These are phyloP conservation scores for Calycopis cecrops DNA, from an alignment of 1,140 invertebrate species.

Conservation along the genomic window DNA sequence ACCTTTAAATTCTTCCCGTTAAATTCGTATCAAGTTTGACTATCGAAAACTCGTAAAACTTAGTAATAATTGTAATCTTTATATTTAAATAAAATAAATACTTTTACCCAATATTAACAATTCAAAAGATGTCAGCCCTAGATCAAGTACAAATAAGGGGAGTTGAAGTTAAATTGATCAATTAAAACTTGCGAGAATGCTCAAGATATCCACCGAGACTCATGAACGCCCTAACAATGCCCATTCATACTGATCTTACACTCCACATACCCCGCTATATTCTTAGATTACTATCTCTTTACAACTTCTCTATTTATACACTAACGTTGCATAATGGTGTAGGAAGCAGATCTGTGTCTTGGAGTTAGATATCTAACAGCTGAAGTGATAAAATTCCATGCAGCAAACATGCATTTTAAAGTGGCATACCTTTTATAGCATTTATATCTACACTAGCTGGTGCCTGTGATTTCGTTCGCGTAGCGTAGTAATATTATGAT, in stretches of 20 bases:
- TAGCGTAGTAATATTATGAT: too few species aligned
- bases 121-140: conserved; percentile 17
- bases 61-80: too few species aligned
- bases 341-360: too few species aligned
- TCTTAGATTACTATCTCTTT: conserved; percentile 2
- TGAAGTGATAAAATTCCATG: too few species aligned
- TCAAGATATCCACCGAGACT: conserved; percentile 28
- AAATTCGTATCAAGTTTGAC: too few species aligned
- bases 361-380: too few species aligned
- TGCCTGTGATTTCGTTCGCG: too few species aligned
- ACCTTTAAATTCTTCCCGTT: background rate
- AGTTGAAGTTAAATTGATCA: conserved; percentile 57
- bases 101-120: too few species aligned
- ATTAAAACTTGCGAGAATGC: conserved; percentile 49
- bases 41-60: too few species aligned
- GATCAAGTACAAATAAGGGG: conserved; percentile 28
- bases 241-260: conserved; percentile 13
- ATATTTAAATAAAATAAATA: background rate
- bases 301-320: background rate
- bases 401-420: too few species aligned
- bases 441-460: too few species aligned
- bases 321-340: background rate
- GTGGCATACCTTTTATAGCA: too few species aligned
- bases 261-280: background rate
- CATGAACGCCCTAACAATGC: conserved; percentile 19